phyloP scores from a whole-genome alignment of 2,888 invertebrate genomes.

The Galeopsomyia nigrocyanea region DNA sequence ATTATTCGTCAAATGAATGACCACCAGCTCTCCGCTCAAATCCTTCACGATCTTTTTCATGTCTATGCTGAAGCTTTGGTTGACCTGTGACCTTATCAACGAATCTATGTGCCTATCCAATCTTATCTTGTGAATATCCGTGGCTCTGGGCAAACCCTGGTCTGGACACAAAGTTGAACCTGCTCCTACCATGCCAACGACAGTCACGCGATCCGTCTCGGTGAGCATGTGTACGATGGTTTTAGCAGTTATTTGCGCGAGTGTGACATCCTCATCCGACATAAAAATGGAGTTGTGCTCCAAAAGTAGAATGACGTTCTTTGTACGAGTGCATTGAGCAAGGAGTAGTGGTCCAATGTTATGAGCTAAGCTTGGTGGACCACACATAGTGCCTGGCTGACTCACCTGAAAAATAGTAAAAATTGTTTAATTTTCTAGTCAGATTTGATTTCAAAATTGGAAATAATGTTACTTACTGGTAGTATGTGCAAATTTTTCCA shows the following conservation, averaged over 20 bases:
- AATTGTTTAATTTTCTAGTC: not conserved
- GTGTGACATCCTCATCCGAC: constrained; percentile 63
- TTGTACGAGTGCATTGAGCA: constrained; percentile 61
- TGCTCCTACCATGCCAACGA: constrained; percentile 60
- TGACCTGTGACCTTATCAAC: constrained; percentile 57
- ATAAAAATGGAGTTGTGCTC: constrained; percentile 61
- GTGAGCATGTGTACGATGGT: constrained; percentile 65
- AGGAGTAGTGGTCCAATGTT: constrained; percentile 64
- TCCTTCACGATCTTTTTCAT: constrained; percentile 55
- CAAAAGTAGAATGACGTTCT: constrained; percentile 63
- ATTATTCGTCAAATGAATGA: constrained; percentile 63
- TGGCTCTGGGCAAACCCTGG: constrained; percentile 58
- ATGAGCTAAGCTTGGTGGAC: constrained; percentile 62
- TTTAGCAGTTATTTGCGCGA: constrained; percentile 64
- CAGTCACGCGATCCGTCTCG: constrained; percentile 62
- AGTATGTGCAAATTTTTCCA: constrained; percentile 65
- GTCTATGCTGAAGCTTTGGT: constrained; percentile 58
- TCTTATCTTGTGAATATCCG: constrained; percentile 65
- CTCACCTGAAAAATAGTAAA: constrained; percentile 54
- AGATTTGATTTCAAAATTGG: not conserved
- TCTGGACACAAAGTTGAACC: constrained; percentile 58
- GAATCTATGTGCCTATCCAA: constrained; percentile 61
- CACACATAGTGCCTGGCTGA: constrained; percentile 64
- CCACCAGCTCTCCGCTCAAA: constrained; percentile 57
- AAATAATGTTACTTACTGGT: constrained; percentile 50